phyloP scores from a whole-genome alignment of 1,140 invertebrate genomes.

The Hirudo medicinalis region DNA sequence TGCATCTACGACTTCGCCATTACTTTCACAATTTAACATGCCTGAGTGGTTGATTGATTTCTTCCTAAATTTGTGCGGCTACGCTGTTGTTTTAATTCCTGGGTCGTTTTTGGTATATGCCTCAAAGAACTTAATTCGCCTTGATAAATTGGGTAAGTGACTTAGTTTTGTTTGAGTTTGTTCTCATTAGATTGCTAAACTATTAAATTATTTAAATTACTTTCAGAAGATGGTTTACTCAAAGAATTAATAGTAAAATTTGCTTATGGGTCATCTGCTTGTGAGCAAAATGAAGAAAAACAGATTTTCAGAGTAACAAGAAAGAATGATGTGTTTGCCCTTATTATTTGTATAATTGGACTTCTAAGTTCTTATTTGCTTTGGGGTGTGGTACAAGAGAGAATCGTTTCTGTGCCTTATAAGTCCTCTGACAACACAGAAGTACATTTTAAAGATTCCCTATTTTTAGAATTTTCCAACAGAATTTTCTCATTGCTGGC shows the following conservation, averaged over 20 bases:
- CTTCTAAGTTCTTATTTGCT: constrained; percentile 77
- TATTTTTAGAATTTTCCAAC: constrained; percentile 89
- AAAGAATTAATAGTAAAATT: constrained; percentile 1
- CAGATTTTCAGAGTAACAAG: not conserved
- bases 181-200: not conserved
- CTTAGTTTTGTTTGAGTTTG: not conserved
- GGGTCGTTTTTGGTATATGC: not conserved
- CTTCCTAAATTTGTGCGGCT: not conserved
- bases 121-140: not conserved
- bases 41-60: constrained; percentile 7
- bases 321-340: constrained; percentile 22
- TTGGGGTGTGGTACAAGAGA: constrained; percentile 64
- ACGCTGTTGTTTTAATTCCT: not conserved
- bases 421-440: constrained; percentile 25
- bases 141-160: not conserved
- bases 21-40: no score
- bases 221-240: not conserved
- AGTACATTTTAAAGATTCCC: constrained; percentile 67
- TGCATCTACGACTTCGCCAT: no score
- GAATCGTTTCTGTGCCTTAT: constrained; percentile 22
- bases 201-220: not conserved
- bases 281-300: not conserved
- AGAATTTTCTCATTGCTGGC: constrained; percentile 68
- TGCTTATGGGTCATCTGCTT: not conserved
- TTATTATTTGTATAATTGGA: constrained; percentile 69